phyloP scores from a whole-genome alignment of 37 sponge, comb jelly and placozoan species.

The Hexactinellida sp. region DNA sequence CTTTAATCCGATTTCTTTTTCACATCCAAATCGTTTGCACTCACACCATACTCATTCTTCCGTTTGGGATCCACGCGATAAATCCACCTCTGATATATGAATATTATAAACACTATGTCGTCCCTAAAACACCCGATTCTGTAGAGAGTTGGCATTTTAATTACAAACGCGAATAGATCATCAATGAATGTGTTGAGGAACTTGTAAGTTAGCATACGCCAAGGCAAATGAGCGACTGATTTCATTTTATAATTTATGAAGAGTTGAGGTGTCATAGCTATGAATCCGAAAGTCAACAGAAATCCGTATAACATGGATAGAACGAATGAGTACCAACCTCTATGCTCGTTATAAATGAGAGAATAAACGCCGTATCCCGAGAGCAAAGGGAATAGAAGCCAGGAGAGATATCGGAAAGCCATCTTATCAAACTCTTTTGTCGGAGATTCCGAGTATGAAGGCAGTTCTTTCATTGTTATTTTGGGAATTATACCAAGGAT shows the following conservation, averaged over 20 bases:
- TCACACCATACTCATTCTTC: conserved; percentile 90
- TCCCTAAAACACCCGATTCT: conserved; percentile 94
- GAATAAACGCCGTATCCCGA: conserved; percentile 89
- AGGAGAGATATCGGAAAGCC: conserved; percentile 90
- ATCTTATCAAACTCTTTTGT: conserved; percentile 88
- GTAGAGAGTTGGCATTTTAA: conserved; percentile 97
- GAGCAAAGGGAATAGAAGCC: conserved; percentile 81
- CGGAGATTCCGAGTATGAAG: conserved; percentile 75
- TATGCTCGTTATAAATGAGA: conserved; percentile 94
- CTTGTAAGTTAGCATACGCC: conserved; percentile 99
- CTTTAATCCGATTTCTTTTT: neutral
- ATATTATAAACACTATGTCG: conserved; percentile 97
- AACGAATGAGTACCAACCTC: conserved; percentile 96
- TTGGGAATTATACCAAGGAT: conserved; percentile 61
- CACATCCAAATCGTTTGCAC: conserved; percentile 40
- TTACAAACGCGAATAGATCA: conserved; percentile 99
- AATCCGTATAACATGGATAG: conserved; percentile 91
- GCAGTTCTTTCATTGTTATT: conserved; percentile 44
- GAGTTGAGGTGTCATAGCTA: conserved; percentile 98
- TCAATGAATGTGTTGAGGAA: conserved; percentile 99
- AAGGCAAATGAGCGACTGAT: conserved; percentile 96
- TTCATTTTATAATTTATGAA: conserved; percentile 99
- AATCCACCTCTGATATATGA: conserved; percentile 91
- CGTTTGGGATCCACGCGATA: conserved; percentile 89
- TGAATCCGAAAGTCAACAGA: conserved; percentile 92